phyloP scores from a whole-genome alignment of 1,140 invertebrate species.

The Leptoteleia sp. region DNA sequence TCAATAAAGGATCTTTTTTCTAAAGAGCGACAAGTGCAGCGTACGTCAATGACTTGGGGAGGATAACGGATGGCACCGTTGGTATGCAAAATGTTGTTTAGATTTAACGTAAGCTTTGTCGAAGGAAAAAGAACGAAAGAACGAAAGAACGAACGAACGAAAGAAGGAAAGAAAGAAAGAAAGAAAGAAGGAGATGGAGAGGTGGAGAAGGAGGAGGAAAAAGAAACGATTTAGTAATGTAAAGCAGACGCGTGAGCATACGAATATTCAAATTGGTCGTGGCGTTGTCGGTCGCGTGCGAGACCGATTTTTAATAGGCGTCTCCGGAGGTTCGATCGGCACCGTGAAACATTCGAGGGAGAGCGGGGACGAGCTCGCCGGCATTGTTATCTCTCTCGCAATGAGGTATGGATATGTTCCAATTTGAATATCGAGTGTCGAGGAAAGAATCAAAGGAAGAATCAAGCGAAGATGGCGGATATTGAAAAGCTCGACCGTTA shows the following conservation, averaged over 20 bases:
- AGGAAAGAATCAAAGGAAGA: slow-evolving; percentile 62
- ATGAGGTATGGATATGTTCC: slow-evolving; percentile 57
- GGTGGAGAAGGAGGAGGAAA: slow-evolving; percentile 19
- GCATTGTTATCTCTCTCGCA: slow-evolving; percentile 58
- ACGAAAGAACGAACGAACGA: too few species aligned
- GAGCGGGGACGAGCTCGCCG: slow-evolving; percentile 1
- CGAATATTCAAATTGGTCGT: slow-evolving; percentile 58
- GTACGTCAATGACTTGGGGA: too few species aligned
- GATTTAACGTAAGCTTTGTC: slow-evolving; percentile 6
- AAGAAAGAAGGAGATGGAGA: too few species aligned
- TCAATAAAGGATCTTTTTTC: slow-evolving; percentile 7
- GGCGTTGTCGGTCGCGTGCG: slow-evolving; percentile 70
- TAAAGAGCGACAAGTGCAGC: slow-evolving; percentile 53
- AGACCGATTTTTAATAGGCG: slow-evolving; percentile 51
- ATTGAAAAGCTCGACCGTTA: slow-evolving; percentile 67
- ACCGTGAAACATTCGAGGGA: slow-evolving; percentile 16
- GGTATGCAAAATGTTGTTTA: slow-evolving; percentile 60
- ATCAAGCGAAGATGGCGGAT: slow-evolving; percentile 62
- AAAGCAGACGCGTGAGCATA: slow-evolving; percentile 62
- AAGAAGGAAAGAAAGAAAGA: too few species aligned
- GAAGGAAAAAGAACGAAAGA: too few species aligned
- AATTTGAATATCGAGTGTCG: slow-evolving; percentile 69
- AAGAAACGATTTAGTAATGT: slow-evolving; percentile 65
- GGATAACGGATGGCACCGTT: slow-evolving; percentile 39
- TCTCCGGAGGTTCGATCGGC: slow-evolving; percentile 24